Evolutionary conservation across 2,113 vertebrate genomes (phyloP), one percentile per base, ranked within the genome.

Genomic region (Dromaius novaehollandiae): DNA sequence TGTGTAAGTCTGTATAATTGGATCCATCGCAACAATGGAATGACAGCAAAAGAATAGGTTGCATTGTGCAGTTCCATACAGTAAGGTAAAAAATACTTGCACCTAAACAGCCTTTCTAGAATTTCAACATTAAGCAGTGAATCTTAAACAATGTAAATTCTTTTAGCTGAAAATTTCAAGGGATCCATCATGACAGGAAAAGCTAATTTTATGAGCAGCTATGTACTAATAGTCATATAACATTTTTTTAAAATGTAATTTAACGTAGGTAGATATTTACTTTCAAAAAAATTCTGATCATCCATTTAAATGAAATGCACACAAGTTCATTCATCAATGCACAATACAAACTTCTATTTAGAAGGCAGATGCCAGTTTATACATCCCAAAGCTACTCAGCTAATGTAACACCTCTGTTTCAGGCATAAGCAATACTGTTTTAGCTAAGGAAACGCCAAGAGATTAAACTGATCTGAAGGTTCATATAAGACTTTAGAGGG

Each of bases 281-380:
- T 88, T 77, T 51, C 8, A 63, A 94, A 75, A 48, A 89, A 75
- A 61, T 24, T 34, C 77, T 30, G 46, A 94, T 85, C 34, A 83
- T 70, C 75, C 46, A 36, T 93, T 96, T 81, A 89, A 93, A 89
- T 86, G n/a, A 88, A 94, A 96, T 48, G 64, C 34, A 70, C 21
- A 22, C 28, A 56, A 65, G 22, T 70, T 90, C 65, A 69, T 71
- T 85, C 66, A 63, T 78, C 82, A 81, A 73, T 34, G 70, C 40
- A 46, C 55, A 69, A 85, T n/a, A 68, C 58, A 89, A 90, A 60
- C 75, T 88, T 74, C 80, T 83, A 20, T 70, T 93, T 69, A 74
- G 13, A 48, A 71, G 77, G 63, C 71, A 69, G 69, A 64, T 79
- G 56, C 56, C 51, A 32, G 79, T 55, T 89, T 63, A 46, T 38